Percentiles rank a stretch among this genome's conserved stretches.
These are phyloP conservation scores for Muscina levida DNA, from an alignment of 2,888 invertebrate species.

Conservation along the genomic window DNA sequence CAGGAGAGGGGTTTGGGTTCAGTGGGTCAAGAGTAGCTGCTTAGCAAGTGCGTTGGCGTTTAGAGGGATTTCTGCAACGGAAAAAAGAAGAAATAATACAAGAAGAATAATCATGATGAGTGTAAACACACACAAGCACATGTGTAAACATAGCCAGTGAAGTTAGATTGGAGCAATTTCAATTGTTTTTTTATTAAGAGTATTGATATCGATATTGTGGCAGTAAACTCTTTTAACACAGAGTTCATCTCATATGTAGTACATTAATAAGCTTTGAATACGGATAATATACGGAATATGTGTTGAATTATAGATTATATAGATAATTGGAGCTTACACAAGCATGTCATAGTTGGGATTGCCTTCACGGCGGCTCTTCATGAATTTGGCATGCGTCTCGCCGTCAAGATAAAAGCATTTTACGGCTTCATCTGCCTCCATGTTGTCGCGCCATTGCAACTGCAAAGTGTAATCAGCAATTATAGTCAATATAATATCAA, in stretches of 20 bases:
- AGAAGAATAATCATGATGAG: background rate
- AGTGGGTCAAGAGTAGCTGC: conserved; percentile 12
- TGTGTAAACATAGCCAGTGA: background rate
- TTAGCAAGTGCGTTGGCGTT: conserved; percentile 69
- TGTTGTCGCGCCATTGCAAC: conserved; percentile 85
- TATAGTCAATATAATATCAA: too few relatives aligned
- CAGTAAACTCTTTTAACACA: background rate
- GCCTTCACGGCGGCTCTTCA: conserved; percentile 84
- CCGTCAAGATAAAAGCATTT: conserved; percentile 84
- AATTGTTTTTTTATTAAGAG: background rate
- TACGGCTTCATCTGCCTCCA: conserved; percentile 87
- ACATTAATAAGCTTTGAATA: conserved; percentile 8
- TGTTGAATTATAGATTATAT: conserved; percentile 16
- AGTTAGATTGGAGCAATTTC: background rate
- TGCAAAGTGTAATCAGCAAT: conserved; percentile 73
- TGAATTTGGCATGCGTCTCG: conserved; percentile 87
- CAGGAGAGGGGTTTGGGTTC: conserved; percentile 15
- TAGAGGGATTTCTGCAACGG: conserved; percentile 68
- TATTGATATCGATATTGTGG: background rate
- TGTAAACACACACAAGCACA: too few relatives aligned
- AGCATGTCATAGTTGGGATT: conserved; percentile 86
- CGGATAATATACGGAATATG: conserved; percentile 21
- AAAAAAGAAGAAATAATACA: conserved; percentile 55
- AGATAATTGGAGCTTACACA: conserved; percentile 74
- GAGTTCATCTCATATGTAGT: background rate